phyloP scores from a whole-genome alignment of 2,797 vertebrate genomes.

The Urophycis tenuis region DNA sequence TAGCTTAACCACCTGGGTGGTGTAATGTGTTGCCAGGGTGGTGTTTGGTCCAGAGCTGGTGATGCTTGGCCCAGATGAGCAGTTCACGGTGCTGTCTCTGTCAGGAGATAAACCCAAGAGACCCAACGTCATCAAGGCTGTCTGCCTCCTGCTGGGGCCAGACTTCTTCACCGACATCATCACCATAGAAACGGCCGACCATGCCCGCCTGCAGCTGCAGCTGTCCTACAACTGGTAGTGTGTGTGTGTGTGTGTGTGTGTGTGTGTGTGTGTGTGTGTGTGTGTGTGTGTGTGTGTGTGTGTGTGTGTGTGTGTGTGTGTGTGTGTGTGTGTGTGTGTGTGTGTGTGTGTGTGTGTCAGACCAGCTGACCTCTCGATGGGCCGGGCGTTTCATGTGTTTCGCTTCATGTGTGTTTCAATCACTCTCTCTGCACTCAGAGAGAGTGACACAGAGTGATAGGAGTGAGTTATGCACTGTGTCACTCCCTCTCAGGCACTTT shows the following conservation, averaged over 20 bases:
- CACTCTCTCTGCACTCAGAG: too few relatives aligned
- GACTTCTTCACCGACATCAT: constrained; percentile 90
- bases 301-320: too few relatives aligned
- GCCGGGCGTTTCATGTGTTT: too few relatives aligned
- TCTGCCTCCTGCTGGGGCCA: constrained; percentile 84
- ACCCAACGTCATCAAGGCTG: constrained; percentile 77
- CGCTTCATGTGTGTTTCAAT: too few relatives aligned
- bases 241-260: background rate
- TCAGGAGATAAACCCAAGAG: constrained; percentile 83
- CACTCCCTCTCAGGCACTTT: constrained; percentile 74
- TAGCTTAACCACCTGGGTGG: background rate
- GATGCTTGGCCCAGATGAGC: constrained; percentile 84
- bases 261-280: too few relatives aligned
- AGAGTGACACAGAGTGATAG: background rate
- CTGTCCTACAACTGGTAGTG: constrained; percentile 87
- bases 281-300: too few relatives aligned
- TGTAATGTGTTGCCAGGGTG: constrained; percentile 64
- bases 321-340: too few relatives aligned
- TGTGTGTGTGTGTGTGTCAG: too few relatives aligned
- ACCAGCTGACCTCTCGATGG: too few relatives aligned
- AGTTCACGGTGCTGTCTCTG: constrained; percentile 85
- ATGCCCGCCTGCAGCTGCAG: constrained; percentile 86
- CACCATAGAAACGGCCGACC: constrained; percentile 87
- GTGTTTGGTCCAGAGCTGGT: constrained; percentile 87
- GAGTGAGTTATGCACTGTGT: background rate